Percentiles rank a stretch among this genome's conserved stretches.
phyloP scores from a whole-genome alignment of 2,888 invertebrate genomes.

The Mythimna impura region DNA sequence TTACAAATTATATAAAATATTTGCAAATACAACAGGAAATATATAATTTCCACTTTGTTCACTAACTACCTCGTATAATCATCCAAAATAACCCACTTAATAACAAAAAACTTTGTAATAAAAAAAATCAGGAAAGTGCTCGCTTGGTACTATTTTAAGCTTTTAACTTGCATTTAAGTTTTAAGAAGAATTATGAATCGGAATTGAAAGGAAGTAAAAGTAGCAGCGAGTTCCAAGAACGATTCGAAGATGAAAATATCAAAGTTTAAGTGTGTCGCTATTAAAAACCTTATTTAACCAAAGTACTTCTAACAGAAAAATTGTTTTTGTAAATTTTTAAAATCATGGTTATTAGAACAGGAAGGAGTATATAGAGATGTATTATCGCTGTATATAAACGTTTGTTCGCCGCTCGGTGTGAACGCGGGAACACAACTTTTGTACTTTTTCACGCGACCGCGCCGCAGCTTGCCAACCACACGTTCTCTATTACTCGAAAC shows the following conservation, averaged over 20 bases:
- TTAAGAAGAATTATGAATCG: constrained; percentile 82
- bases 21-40: not conserved
- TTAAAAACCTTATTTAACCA: constrained; percentile 45
- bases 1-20: not conserved
- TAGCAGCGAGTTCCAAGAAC: constrained; percentile 72
- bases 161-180: constrained; percentile 86
- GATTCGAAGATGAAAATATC: constrained; percentile 64
- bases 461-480: constrained; percentile 86
- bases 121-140: constrained; percentile 74
- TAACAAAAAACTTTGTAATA: constrained; percentile 72
- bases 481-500: constrained; percentile 86
- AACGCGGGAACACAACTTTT: constrained; percentile 82
- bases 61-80: not conserved
- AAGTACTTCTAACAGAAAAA: constrained; percentile 13
- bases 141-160: constrained; percentile 79
- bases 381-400: constrained; percentile 64
- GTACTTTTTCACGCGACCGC: constrained; percentile 85
- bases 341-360: constrained; percentile 21
- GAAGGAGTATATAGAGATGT: constrained; percentile 25
- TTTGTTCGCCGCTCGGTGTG: constrained; percentile 73
- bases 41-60: not conserved
- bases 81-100: constrained; percentile 64
- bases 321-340: not conserved
- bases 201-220: constrained; percentile 81
- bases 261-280: constrained; percentile 55